A percentile compares a stretch with the other conserved stretches of the same genome.
Evolutionary conservation across 2,888 invertebrate genomes (phyloP).

Genomic region (Metellina segmentata): DNA sequence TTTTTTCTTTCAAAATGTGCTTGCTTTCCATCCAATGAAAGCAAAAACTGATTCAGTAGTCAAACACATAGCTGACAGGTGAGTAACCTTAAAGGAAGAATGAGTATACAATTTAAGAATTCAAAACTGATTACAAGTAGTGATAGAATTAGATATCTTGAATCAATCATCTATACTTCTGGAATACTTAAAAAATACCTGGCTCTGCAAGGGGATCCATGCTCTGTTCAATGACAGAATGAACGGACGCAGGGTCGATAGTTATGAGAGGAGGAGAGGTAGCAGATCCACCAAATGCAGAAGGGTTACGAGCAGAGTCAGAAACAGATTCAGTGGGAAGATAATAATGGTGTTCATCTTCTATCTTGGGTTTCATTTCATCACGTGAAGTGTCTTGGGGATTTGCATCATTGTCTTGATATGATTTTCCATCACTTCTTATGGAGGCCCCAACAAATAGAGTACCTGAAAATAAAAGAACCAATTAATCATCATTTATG

Average conservation of each 20-base stretch:
- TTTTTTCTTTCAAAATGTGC: too few species aligned
- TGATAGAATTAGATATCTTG: too few species aligned
- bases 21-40: too few species aligned
- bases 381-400: conserved; percentile 7
- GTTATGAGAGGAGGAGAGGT: conserved; percentile 53
- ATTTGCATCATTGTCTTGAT: not conserved
- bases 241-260: conserved; percentile 34
- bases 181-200: too few species aligned
- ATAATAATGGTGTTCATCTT: conserved; percentile 46
- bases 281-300: conserved; percentile 4
- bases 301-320: not conserved
- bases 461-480: not conserved
- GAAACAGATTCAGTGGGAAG: conserved; percentile 56
- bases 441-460: not conserved
- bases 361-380: conserved; percentile 10
- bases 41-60: too few species aligned
- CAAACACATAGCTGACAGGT: too few species aligned
- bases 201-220: not conserved
- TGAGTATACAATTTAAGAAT: too few species aligned
- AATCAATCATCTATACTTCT: too few species aligned
- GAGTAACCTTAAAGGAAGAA: too few species aligned
- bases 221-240: not conserved
- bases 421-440: conserved; percentile 1
- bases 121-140: too few species aligned
- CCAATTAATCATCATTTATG: too few species aligned